Conservation (phyloP, 2,113 vertebrate genomes). For the Bolborhynchus lineola region DNA sequence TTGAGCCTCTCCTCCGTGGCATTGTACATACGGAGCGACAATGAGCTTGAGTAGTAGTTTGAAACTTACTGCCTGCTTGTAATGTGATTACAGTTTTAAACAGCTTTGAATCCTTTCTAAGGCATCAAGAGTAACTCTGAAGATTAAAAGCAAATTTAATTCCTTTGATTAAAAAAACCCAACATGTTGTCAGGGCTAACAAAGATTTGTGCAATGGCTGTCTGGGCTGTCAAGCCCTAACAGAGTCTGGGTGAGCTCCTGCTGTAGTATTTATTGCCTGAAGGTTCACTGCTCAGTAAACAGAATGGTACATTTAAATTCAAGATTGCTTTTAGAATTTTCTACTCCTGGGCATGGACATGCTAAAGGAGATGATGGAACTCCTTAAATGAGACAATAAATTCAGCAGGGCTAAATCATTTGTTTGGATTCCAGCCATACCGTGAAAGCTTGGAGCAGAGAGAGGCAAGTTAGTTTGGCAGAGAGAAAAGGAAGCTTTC, state of each 20-base stretch:
- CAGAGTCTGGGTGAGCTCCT: constrained; percentile 15
- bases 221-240: constrained; percentile 41
- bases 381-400: not conserved
- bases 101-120: constrained; percentile 29
- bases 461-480: not conserved
- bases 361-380: constrained; percentile 10
- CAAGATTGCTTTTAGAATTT: constrained; percentile 40
- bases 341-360: not conserved
- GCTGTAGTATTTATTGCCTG: constrained; percentile 41
- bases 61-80: constrained; percentile 36
- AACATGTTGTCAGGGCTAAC: constrained; percentile 20
- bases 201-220: constrained; percentile 23
- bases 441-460: not conserved
- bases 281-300: constrained; percentile 37
- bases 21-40: not conserved
- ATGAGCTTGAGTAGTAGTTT: not conserved
- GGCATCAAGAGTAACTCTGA: not conserved
- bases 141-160: constrained; percentile 62
- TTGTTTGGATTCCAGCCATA: not conserved
- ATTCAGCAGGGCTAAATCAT: constrained; percentile 3
- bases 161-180: not conserved
- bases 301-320: constrained; percentile 46
- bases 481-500: not conserved
- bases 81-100: constrained; percentile 32
- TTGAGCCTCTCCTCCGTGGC: not conserved